A percentile compares a stretch with the other conserved stretches of the same genome.
phyloP scores from a whole-genome alignment of 2,113 vertebrate species.

The Nesogale talazaci region DNA sequence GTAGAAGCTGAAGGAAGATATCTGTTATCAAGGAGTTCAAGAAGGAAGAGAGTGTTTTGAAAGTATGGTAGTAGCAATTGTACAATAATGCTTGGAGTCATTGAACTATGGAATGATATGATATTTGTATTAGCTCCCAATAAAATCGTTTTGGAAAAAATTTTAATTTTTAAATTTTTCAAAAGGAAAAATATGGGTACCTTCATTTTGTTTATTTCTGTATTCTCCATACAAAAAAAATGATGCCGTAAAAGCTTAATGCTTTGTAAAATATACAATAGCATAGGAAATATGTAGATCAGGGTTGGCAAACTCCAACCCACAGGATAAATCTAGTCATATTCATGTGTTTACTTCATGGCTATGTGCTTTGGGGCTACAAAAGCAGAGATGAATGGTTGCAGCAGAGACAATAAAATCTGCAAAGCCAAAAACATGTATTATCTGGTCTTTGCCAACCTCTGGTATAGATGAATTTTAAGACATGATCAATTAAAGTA shows the following conservation, averaged over 20 bases:
- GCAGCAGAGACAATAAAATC: background rate
- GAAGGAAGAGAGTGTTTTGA: no score
- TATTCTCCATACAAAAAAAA: background rate
- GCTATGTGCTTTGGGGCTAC: background rate
- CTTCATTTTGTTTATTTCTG: background rate
- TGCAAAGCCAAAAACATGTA: background rate
- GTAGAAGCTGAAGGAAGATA: no score
- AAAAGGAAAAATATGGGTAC: background rate
- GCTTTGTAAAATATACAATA: background rate
- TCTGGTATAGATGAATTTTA: background rate
- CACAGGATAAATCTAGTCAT: background rate
- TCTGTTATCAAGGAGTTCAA: no score
- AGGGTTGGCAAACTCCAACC: background rate
- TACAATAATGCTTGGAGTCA: no score
- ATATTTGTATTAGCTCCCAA: no score
- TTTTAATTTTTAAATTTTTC: no score
- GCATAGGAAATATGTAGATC: background rate
- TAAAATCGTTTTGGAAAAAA: no score
- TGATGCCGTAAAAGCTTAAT: background rate
- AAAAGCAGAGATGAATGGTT: background rate
- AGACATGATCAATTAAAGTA: background rate
- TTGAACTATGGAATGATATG: no score
- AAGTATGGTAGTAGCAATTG: no score
- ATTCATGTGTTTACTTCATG: background rate
- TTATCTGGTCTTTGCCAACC: background rate